A percentile compares a stretch with the other conserved stretches of the same genome.
Conservation (phyloP, 2,113 vertebrate species). For the Psilopogon haemacephalus region DNA sequence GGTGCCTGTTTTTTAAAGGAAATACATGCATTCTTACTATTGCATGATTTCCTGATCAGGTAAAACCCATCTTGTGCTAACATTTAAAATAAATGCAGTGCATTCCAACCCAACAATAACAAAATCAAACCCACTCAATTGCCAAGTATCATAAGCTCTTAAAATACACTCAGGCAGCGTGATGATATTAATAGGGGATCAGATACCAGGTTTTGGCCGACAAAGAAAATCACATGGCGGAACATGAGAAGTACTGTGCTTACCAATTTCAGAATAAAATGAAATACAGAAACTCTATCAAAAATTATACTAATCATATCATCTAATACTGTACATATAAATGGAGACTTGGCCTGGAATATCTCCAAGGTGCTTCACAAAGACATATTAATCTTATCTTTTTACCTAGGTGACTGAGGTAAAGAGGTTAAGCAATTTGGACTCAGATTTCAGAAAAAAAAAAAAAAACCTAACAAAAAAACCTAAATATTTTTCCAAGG, state of each 20-base stretch:
- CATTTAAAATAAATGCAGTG: constrained; percentile 69
- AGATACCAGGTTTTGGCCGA: constrained; percentile 64
- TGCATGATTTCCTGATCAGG: constrained; percentile 70
- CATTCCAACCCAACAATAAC: constrained; percentile 75
- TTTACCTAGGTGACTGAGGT: constrained; percentile 16
- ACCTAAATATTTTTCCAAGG: neutral
- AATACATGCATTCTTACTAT: constrained; percentile 56
- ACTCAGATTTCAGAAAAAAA: neutral
- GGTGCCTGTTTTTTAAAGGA: constrained; percentile 60
- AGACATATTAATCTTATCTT: constrained; percentile 24
- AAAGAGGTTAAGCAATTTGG: neutral
- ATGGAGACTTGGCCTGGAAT: neutral
- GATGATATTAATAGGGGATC: constrained; percentile 75
- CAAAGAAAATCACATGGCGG: constrained; percentile 64
- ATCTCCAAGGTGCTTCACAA: constrained; percentile 14
- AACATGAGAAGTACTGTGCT: constrained; percentile 58
- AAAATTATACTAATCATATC: constrained; percentile 24
- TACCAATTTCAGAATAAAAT: constrained; percentile 52
- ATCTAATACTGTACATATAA: neutral
- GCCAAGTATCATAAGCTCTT: constrained; percentile 59
- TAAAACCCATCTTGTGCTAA: constrained; percentile 70
- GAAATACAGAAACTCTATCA: constrained; percentile 35
- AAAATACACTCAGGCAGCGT: constrained; percentile 73
- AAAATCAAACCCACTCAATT: constrained; percentile 63
- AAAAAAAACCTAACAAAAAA: too few species aligned